Percentiles rank a stretch among this genome's conserved stretches.
These are phyloP conservation scores for Chloebia gouldiae DNA, from an alignment of 2,113 vertebrate species.

Conservation along the genomic window DNA sequence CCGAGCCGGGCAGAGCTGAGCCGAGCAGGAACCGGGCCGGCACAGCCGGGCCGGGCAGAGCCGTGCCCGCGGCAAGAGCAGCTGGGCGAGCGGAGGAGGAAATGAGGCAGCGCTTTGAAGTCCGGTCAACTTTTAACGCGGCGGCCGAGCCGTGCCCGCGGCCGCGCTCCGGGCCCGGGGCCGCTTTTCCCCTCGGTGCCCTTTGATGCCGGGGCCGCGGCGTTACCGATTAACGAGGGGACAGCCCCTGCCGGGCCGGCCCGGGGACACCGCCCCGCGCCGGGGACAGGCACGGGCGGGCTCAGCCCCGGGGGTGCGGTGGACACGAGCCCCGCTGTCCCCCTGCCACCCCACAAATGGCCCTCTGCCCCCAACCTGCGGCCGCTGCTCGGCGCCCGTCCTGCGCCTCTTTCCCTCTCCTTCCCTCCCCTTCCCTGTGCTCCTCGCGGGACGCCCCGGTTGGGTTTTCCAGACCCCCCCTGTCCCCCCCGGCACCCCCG, in stretches of 20 bases:
- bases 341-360: rapidly evolving
- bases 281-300: neutral
- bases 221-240: conserved; percentile 47
- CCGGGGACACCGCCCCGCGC: neutral
- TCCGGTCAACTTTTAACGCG: conserved; percentile 12
- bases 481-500: neutral
- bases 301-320: rapidly evolving
- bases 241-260: neutral
- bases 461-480: neutral
- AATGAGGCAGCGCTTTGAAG: conserved; percentile 42
- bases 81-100: neutral
- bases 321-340: neutral
- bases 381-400: rapidly evolving
- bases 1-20: too few relatives aligned
- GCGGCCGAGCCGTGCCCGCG: neutral
- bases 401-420: neutral
- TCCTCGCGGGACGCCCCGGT: rapidly evolving
- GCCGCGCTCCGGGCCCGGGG: neutral
- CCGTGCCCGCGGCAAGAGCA: neutral
- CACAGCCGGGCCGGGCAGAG: too few relatives aligned
- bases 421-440: neutral
- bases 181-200: conserved; percentile 5
- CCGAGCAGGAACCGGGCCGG: neutral
- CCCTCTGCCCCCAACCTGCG: rapidly evolving
- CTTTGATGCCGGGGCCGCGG: neutral